Percentiles rank a stretch among this genome's conserved stretches.
phyloP scores from a whole-genome alignment of 2,888 invertebrate species.

The Hemithea aestivaria region DNA sequence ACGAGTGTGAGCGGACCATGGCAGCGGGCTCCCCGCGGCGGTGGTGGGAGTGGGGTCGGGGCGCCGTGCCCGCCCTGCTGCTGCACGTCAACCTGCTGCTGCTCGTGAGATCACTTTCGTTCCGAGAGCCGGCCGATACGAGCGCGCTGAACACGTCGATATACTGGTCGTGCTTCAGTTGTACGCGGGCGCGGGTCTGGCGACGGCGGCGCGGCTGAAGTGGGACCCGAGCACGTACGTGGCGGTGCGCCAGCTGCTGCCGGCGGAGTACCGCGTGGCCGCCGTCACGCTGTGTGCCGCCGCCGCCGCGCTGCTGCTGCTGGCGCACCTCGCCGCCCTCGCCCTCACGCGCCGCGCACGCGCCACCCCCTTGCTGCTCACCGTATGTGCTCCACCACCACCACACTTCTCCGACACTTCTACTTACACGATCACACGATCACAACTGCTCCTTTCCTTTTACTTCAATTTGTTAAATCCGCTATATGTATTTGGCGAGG shows the following conservation, averaged over 20 bases:
- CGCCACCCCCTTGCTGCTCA: slow-evolving; percentile 24
- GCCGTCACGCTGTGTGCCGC: slow-evolving; percentile 30
- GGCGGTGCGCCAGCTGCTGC: slow-evolving; percentile 44
- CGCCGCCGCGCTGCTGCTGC: slow-evolving; percentile 37
- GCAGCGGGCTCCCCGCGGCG: slow-evolving; percentile 1
- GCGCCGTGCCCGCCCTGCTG: slow-evolving; percentile 42
- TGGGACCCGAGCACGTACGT: slow-evolving; percentile 66
- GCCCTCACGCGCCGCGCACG: slow-evolving; percentile 25
- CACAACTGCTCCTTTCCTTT: too few relatives aligned
- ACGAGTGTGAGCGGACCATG: too few relatives aligned
- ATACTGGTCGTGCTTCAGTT: too few relatives aligned
- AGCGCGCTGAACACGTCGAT: too few relatives aligned
- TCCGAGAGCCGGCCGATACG: too few relatives aligned
- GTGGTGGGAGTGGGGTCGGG: slow-evolving; percentile 32
- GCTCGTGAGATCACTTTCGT: slow-evolving; percentile 40
- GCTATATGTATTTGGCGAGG: too few relatives aligned
- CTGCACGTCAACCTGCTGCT: slow-evolving; percentile 56
- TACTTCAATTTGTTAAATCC: too few relatives aligned
- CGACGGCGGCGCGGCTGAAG: slow-evolving; percentile 57
- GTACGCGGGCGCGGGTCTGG: slow-evolving; percentile 52
- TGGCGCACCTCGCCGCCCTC: slow-evolving; percentile 41
- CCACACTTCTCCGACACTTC: not conserved
- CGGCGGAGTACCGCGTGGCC: slow-evolving; percentile 41
- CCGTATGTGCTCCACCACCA: slow-evolving; percentile 22
- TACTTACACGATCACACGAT: too few relatives aligned